Evolutionary conservation across 2,888 invertebrate species (phyloP).

Genomic region (Drosophila kanekoi): DNA sequence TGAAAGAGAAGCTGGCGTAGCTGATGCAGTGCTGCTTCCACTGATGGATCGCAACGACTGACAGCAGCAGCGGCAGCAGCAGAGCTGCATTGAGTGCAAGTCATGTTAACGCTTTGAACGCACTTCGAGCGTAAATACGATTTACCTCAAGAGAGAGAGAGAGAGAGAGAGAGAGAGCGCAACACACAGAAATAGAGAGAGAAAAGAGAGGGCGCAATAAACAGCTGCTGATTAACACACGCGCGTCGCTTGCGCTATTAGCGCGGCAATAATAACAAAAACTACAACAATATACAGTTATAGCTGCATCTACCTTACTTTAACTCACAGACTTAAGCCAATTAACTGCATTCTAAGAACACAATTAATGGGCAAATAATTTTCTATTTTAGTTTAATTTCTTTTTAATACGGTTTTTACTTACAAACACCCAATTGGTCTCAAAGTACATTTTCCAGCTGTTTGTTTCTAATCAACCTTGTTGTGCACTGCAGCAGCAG

Average conservation of each 20-base stretch:
- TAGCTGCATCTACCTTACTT: conserved; percentile 9
- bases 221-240: conserved; percentile 58
- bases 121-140: conserved; percentile 1
- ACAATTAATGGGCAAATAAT: conserved; percentile 37
- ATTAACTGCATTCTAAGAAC: conserved; percentile 24
- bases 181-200: conserved; percentile 4
- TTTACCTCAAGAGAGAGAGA: conserved; percentile 1
- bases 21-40: conserved; percentile 41
- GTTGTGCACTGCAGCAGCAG: conserved; percentile 6
- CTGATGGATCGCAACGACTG: conserved; percentile 23
- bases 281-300: conserved; percentile 24
- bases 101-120: conserved; percentile 11
- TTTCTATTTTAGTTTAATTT: neutral
- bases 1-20: conserved; percentile 54
- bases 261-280: conserved; percentile 13
- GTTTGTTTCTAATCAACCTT: neutral
- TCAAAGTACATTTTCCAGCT: conserved; percentile 74
- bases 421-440: conserved; percentile 84
- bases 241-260: conserved; percentile 1
- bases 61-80: neutral
- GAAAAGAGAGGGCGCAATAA: conserved; percentile 22
- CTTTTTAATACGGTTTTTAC: conserved; percentile 49
- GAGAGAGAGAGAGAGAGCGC: conserved; percentile 21
- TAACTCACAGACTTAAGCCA: conserved; percentile 21
- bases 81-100: conserved; percentile 15